These are phyloP conservation scores for Agrochola litura DNA, from an alignment of 2,888 invertebrate genomes.

Conservation along the genomic window DNA sequence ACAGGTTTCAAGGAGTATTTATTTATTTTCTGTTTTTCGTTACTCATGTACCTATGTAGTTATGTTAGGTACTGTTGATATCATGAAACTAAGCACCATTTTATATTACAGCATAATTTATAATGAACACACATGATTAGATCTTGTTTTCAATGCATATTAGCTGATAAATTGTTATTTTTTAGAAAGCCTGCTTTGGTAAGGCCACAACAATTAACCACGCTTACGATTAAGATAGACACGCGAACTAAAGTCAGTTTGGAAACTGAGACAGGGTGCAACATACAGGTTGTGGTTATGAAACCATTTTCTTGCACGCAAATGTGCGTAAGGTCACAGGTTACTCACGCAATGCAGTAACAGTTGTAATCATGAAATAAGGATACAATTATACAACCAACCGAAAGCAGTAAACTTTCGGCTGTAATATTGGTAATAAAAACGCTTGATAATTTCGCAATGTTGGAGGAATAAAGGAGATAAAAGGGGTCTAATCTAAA, in stretches of 20 bases:
- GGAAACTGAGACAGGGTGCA: slow-evolving; percentile 71
- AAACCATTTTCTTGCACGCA: slow-evolving; percentile 76
- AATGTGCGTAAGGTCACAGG: slow-evolving; percentile 73
- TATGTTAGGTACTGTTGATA: background rate
- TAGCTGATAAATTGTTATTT: slow-evolving; percentile 56
- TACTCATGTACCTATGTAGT: background rate
- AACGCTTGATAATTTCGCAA: slow-evolving; percentile 12
- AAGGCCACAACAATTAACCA: slow-evolving; percentile 76
- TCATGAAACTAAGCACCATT: background rate
- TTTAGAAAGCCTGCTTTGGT: slow-evolving; percentile 76
- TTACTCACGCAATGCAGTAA: slow-evolving; percentile 66
- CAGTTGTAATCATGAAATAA: slow-evolving; percentile 46
- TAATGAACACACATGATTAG: slow-evolving; percentile 32
- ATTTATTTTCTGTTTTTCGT: background rate
- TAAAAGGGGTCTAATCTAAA: slow-evolving; percentile 39
- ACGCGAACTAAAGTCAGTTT: slow-evolving; percentile 73
- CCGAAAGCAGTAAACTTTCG: background rate
- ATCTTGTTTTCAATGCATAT: slow-evolving; percentile 47
- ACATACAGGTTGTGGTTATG: slow-evolving; percentile 71
- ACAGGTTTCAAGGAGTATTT: slow-evolving; percentile 2
- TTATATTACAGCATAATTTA: slow-evolving; percentile 1
- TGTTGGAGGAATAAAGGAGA: slow-evolving; percentile 18
- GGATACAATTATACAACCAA: slow-evolving; percentile 22
- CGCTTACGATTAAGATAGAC: slow-evolving; percentile 71
- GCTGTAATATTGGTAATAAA: background rate